These are phyloP conservation scores for Stegostoma tigrinum DNA, from an alignment of 2,113 vertebrate species.

Conservation along the genomic window DNA sequence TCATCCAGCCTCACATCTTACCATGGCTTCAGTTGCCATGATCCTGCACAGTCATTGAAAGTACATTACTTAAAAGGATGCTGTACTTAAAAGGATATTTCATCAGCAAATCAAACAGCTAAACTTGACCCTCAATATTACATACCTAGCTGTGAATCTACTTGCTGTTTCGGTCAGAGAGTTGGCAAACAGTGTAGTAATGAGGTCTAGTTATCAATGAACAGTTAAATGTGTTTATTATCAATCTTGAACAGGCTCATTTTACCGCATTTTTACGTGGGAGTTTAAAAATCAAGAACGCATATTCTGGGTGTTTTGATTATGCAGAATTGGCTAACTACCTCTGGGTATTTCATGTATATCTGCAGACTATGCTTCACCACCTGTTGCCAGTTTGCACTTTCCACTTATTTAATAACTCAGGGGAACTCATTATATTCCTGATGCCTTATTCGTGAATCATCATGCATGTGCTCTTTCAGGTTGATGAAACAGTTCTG, in stretches of 20 bases:
- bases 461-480: neutral
- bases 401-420: neutral
- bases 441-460: neutral
- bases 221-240: neutral
- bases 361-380: neutral
- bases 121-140: too few species aligned
- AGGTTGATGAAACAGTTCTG: neutral
- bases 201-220: neutral
- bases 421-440: slow-evolving; percentile 5
- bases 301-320: neutral
- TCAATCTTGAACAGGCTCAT: neutral
- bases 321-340: neutral
- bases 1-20: too few species aligned
- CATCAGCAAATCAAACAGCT: too few species aligned
- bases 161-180: neutral
- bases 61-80: too few species aligned
- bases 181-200: neutral
- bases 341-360: neutral
- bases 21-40: too few species aligned
- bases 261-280: neutral
- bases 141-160: neutral
- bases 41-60: too few species aligned
- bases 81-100: too few species aligned
- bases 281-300: neutral
- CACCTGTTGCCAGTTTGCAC: neutral